A percentile compares a stretch with the other conserved stretches of the same genome.
Conservation (phyloP, 1,140 invertebrate species). For the Dendroctonus valens region DNA sequence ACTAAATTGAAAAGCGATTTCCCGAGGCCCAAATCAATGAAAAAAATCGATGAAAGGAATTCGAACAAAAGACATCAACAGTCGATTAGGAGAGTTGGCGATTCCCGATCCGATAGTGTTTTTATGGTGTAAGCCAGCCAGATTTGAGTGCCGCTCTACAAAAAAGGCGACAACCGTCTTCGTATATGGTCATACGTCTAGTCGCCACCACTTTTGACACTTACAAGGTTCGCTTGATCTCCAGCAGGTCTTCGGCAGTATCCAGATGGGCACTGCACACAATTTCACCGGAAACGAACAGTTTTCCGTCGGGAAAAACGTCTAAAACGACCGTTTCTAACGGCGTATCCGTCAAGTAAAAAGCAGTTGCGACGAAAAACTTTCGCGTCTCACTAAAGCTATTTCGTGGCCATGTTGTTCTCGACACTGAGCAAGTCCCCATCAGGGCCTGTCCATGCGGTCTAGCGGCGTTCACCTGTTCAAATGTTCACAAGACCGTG, state of each 20-base stretch:
- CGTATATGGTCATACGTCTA: slow-evolving; percentile 19
- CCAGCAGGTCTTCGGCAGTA: neutral
- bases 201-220: slow-evolving; percentile 10
- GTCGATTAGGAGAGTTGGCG: too few relatives aligned
- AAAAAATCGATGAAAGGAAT: too few relatives aligned
- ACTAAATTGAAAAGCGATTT: too few relatives aligned
- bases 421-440: slow-evolving; percentile 36
- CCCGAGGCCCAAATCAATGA: too few relatives aligned
- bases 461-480: slow-evolving; percentile 41
- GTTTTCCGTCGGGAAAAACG: slow-evolving; percentile 2
- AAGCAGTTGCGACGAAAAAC: slow-evolving; percentile 28
- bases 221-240: slow-evolving; percentile 8
- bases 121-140: too few relatives aligned
- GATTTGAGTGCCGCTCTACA: slow-evolving; percentile 4
- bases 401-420: slow-evolving; percentile 40
- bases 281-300: neutral
- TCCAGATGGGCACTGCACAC: neutral
- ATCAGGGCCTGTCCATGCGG: slow-evolving; percentile 31
- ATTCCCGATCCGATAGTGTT: too few relatives aligned
- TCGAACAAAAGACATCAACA: too few relatives aligned
- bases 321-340: slow-evolving; percentile 6
- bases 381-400: slow-evolving; percentile 27
- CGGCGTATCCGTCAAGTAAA: slow-evolving; percentile 17
- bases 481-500: slow-evolving; percentile 27
- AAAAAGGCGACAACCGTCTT: slow-evolving; percentile 15